Conservation (phyloP, 2,797 vertebrate species). For the Malacoctenus gilli region DNA sequence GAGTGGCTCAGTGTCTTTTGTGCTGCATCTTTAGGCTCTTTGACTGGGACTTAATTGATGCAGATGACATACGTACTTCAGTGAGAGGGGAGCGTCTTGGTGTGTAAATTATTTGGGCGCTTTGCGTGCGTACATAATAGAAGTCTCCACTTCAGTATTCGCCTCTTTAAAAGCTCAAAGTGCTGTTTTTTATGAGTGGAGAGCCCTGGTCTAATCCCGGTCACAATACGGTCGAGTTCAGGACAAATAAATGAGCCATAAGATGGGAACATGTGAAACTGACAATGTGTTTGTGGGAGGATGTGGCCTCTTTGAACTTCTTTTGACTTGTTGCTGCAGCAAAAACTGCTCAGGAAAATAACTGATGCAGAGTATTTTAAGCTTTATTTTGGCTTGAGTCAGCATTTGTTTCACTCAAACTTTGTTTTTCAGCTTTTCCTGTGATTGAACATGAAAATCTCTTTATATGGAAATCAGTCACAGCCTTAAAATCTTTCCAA, state of each 20-base stretch:
- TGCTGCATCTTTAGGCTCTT: constrained; percentile 55
- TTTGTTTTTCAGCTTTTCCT: background rate
- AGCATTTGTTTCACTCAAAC: background rate
- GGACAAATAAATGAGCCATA: constrained; percentile 33
- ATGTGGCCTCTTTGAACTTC: constrained; percentile 38
- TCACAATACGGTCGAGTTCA: constrained; percentile 35
- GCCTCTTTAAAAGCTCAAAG: constrained; percentile 37
- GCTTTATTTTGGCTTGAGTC: too few species aligned
- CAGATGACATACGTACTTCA: constrained; percentile 54
- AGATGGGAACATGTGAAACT: constrained; percentile 21
- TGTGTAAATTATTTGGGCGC: constrained; percentile 38
- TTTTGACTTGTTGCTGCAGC: constrained; percentile 9
- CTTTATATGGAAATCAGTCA: constrained; percentile 27
- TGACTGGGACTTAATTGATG: constrained; percentile 60
- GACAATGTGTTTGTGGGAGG: constrained; percentile 7
- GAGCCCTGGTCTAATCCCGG: constrained; percentile 30
- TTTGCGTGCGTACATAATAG: constrained; percentile 48
- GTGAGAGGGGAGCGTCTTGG: constrained; percentile 39
- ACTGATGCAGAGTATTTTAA: background rate
- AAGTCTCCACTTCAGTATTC: constrained; percentile 29
- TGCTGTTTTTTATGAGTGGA: constrained; percentile 28
- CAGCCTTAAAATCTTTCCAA: constrained; percentile 30
- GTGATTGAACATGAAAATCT: background rate
- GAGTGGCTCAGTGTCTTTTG: constrained; percentile 50
- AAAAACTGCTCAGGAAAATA: background rate